phyloP scores from a whole-genome alignment of 2,888 invertebrate species.

The Nomada hirtipes region DNA sequence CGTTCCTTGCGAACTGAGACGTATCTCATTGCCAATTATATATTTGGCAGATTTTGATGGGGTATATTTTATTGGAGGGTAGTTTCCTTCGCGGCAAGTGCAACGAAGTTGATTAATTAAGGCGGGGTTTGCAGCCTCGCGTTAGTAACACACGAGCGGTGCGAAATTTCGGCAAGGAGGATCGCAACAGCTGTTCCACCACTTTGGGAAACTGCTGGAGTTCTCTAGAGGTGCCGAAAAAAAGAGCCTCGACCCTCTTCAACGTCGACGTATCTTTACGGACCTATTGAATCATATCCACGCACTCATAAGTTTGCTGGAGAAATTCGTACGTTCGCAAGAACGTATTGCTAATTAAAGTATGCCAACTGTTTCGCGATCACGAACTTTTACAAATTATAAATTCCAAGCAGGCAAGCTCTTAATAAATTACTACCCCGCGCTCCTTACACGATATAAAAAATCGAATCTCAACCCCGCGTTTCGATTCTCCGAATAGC shows the following conservation, averaged over 20 bases:
- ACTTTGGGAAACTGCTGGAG: slow-evolving; percentile 31
- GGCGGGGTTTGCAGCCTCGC: background rate
- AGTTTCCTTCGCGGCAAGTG: background rate
- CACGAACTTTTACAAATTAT: too few relatives aligned
- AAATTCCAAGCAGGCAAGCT: too few relatives aligned
- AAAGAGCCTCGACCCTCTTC: slow-evolving; percentile 79
- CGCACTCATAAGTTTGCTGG: slow-evolving; percentile 35
- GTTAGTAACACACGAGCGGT: slow-evolving; percentile 50
- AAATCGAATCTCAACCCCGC: too few relatives aligned
- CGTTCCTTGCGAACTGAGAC: slow-evolving; percentile 31
- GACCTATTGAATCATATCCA: slow-evolving; percentile 80
- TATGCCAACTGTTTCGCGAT: too few relatives aligned
- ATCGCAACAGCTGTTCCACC: slow-evolving; percentile 70
- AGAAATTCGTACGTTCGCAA: background rate
- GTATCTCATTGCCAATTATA: background rate
- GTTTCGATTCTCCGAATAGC: too few relatives aligned
- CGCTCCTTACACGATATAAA: too few relatives aligned
- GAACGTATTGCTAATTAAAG: too few relatives aligned
- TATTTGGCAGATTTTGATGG: background rate
- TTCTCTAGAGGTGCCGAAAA: slow-evolving; percentile 54
- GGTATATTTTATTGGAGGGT: background rate
- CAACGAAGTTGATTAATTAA: slow-evolving; percentile 39
- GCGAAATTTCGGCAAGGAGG: slow-evolving; percentile 43
- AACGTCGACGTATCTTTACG: slow-evolving; percentile 75
- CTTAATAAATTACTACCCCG: too few relatives aligned